A percentile compares a stretch with the other conserved stretches of the same genome.
These are phyloP conservation scores for Lithophane leautieri DNA, from an alignment of 2,888 invertebrate genomes.

Conservation along the genomic window DNA sequence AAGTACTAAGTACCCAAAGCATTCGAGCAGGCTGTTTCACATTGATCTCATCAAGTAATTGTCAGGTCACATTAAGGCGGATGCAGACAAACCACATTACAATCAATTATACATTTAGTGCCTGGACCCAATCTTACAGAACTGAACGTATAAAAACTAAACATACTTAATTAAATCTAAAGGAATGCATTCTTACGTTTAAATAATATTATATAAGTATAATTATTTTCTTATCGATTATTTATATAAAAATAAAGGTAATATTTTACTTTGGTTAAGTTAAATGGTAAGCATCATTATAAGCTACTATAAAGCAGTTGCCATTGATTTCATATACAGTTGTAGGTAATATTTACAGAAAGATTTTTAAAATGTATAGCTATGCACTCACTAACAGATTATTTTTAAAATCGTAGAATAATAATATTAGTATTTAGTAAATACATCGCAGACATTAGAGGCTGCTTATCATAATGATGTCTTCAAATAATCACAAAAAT, in stretches of 20 bases:
- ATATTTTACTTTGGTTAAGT: constrained; percentile 70
- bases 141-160: constrained; percentile 53
- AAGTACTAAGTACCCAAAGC: not conserved
- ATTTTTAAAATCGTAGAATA: not conserved
- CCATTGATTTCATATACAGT: constrained; percentile 55
- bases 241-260: constrained; percentile 65
- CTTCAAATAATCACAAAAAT: constrained; percentile 28
- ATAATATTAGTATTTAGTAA: not conserved
- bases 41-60: constrained; percentile 48
- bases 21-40: not conserved
- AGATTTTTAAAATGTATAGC: not conserved
- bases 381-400: constrained; percentile 14
- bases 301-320: constrained; percentile 43
- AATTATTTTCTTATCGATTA: constrained; percentile 47
- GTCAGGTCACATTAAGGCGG: constrained; percentile 26
- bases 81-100: constrained; percentile 55
- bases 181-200: constrained; percentile 67
- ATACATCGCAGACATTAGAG: no score
- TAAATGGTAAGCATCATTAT: constrained; percentile 64
- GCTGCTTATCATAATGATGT: not conserved
- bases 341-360: constrained; percentile 58
- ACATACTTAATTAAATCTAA: constrained; percentile 59
- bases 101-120: constrained; percentile 39
- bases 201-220: constrained; percentile 47
- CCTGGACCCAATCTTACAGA: constrained; percentile 52